Evolutionary conservation across 1,140 invertebrate genomes (phyloP).

Genomic region (Meloidogyne hapla): DNA sequence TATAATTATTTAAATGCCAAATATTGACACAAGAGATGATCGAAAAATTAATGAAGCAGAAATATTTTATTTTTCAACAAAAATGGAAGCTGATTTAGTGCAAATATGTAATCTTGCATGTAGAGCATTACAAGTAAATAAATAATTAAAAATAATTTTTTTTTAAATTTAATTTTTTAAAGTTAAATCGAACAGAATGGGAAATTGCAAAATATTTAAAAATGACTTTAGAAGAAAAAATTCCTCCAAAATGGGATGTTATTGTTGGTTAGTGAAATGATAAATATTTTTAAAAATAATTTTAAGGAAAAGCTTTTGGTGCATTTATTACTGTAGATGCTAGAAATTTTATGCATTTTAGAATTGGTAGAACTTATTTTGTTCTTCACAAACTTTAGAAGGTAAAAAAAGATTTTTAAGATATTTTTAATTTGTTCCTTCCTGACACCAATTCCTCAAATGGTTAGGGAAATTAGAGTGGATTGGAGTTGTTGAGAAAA

Average conservation of each 20-base stretch:
- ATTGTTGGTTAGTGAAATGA: constrained; percentile 17
- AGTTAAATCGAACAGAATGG: constrained; percentile 5
- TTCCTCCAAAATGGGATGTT: constrained; percentile 15
- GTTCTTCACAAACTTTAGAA: constrained; percentile 3
- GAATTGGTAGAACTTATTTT: constrained; percentile 25
- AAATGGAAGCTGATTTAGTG: constrained; percentile 7
- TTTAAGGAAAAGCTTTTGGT: constrained; percentile 22
- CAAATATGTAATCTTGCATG: constrained; percentile 16
- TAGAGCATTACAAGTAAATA: not conserved
- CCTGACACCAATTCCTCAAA: too few relatives aligned
- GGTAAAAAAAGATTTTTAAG: too few relatives aligned
- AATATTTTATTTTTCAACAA: constrained; percentile 19
- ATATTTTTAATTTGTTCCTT: too few relatives aligned
- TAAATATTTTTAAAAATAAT: not conserved
- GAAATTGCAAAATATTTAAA: constrained; percentile 21
- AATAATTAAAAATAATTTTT: too few relatives aligned
- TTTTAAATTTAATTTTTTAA: not conserved
- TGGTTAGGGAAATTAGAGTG: too few relatives aligned
- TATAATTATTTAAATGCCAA: constrained; percentile 13
- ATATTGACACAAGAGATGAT: constrained; percentile 19
- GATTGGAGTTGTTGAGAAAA: too few relatives aligned
- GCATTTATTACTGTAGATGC: constrained; percentile 24
- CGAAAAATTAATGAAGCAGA: constrained; percentile 24
- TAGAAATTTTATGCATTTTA: constrained; percentile 25
- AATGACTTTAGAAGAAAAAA: constrained; percentile 9